Percentiles rank a stretch among this genome's conserved stretches.
These are phyloP conservation scores for Anoura caudifer DNA, from an alignment of 2,113 vertebrate species.

Conservation along the genomic window DNA sequence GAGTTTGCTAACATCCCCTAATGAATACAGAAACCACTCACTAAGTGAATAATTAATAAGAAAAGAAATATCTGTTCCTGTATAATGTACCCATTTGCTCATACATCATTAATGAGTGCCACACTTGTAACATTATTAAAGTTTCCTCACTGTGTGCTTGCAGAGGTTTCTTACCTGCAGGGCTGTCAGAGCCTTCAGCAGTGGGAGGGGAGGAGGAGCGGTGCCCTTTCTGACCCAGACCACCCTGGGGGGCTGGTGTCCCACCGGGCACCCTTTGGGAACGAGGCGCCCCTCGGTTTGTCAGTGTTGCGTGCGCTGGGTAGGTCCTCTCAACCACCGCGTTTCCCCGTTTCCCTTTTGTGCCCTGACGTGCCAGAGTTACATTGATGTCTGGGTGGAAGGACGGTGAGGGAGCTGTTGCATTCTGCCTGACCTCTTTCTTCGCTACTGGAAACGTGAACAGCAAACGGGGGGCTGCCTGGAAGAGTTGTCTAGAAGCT, in stretches of 20 bases:
- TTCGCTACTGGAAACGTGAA: not conserved
- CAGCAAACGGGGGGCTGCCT: fast-evolving
- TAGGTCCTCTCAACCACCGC: not conserved
- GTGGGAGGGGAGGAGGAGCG: too few species aligned
- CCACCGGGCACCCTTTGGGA: fast-evolving
- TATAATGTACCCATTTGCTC: not conserved
- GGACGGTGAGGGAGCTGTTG: not conserved
- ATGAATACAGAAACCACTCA: not conserved
- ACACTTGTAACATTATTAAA: not conserved
- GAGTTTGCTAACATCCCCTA: not conserved
- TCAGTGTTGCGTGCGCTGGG: fast-evolving
- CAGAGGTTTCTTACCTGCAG: not conserved
- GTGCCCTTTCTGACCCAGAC: not conserved
- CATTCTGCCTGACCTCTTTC: not conserved
- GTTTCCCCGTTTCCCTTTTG: not conserved
- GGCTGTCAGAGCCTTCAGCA: not conserved
- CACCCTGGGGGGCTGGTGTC: not conserved
- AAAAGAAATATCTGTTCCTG: not conserved
- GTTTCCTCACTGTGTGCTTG: not conserved
- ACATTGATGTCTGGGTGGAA: not conserved
- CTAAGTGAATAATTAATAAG: not conserved
- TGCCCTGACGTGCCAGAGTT: not conserved
- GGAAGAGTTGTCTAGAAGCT: not conserved
- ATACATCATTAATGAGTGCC: not conserved
- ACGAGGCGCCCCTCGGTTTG: fast-evolving